Evolutionary conservation across 2,888 invertebrate species (phyloP), one percentile per base, ranked within the genome.

Genomic region (Eilema caniola): DNA sequence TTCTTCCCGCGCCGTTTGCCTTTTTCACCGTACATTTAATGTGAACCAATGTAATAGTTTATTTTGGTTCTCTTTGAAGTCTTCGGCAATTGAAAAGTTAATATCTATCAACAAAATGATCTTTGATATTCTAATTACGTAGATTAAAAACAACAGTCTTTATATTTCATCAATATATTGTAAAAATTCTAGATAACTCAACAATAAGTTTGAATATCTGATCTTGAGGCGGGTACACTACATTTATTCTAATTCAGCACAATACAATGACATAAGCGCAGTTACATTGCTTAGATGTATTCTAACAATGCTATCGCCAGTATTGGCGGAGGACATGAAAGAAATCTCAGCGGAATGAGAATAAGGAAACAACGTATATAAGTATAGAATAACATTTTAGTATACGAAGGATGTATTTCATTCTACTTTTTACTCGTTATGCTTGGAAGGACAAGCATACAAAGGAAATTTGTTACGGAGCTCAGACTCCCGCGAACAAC

Each of bases 1-100:
- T 94, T 93, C 92, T 91, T 91, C 90, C 86, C 92, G 91, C 90
- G 79, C 89, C 91, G 92, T 93, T 93, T 91, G 89, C 89, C 89
- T 91, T 91, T 91, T 92, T 91, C 90, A 90, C 90, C 89, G 90
- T 92, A 93, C 92, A 92, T 93, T 93, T 89, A 92, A 92, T 93
- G 87, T 88, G 87, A 89, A 91, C 88, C 88, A 87, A 89, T 89
- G 89, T 88, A 83, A 90, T 91, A 91, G 89, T 90, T 90, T 90
- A 88, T 87, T 86, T 85, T 83, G 74, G 76, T 73, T 83, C 79
- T 79, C 79, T 79, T 80, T 82, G 79, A 76, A 82, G 79, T 64
- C 69, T 77, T 78, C 72, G 53, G 57, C 71, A 73, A 82, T 83
- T 79, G 72, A 79, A 77, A 76, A 56, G 65, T 64, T 75, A 63